These are phyloP conservation scores for Stegodyphus mimosarum DNA, from an alignment of 1,140 invertebrate species.

Conservation along the genomic window DNA sequence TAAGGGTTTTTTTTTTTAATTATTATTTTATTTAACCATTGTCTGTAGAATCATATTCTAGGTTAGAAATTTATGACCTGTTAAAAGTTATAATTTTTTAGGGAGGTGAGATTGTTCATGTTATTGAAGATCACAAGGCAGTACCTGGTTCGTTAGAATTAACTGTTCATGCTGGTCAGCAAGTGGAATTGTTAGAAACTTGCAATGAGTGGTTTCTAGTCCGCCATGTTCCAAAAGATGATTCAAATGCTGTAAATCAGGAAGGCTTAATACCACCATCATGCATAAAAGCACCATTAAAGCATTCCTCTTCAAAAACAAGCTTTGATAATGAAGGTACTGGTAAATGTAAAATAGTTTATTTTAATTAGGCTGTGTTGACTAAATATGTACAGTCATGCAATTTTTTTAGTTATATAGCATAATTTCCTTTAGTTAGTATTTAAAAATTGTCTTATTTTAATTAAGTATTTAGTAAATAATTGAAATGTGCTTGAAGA, in stretches of 20 bases:
- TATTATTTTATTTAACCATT: too few species aligned
- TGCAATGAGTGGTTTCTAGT: slow-evolving; percentile 70
- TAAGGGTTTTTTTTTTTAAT: too few species aligned
- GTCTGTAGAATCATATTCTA: neutral
- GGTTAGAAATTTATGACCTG: slow-evolving; percentile 1
- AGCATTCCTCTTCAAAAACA: slow-evolving; percentile 63
- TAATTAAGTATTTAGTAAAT: too few species aligned
- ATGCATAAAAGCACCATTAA: slow-evolving; percentile 62
- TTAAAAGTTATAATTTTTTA: slow-evolving; percentile 20
- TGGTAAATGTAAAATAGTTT: neutral
- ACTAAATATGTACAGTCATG: too few species aligned
- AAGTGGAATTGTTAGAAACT: slow-evolving; percentile 88
- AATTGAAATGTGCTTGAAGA: too few species aligned
- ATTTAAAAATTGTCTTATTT: too few species aligned
- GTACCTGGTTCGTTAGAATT: slow-evolving; percentile 78
- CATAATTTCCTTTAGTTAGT: too few species aligned
- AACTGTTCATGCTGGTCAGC: slow-evolving; percentile 77
- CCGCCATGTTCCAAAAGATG: slow-evolving; percentile 65
- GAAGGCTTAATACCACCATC: slow-evolving; percentile 61
- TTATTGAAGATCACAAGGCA: slow-evolving; percentile 83
- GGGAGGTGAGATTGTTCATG: slow-evolving; percentile 86
- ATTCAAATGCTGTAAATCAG: slow-evolving; percentile 41
- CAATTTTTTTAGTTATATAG: too few species aligned
- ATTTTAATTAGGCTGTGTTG: neutral
- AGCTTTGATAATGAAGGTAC: slow-evolving; percentile 67